A percentile compares a stretch with the other conserved stretches of the same genome.
Conservation (phyloP, 2,797 vertebrate genomes). For the Pampus argenteus region DNA sequence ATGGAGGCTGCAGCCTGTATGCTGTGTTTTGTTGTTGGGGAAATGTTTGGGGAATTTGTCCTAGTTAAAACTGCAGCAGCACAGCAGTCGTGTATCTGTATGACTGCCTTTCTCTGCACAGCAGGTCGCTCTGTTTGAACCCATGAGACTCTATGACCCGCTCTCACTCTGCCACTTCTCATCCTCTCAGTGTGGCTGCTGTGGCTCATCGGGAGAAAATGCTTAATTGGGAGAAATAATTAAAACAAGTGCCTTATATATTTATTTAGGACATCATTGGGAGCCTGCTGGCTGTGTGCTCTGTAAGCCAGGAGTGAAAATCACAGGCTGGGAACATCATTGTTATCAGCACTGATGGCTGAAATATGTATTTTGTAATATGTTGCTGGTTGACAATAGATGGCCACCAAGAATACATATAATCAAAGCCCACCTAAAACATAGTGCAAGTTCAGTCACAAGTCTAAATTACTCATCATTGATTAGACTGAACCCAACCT, state of each 20-base stretch:
- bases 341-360: neutral
- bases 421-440: neutral
- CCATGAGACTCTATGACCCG: constrained; percentile 7
- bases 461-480: too few relatives aligned
- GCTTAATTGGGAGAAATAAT: constrained; percentile 47
- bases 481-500: too few relatives aligned
- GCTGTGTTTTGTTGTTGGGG: constrained; percentile 1
- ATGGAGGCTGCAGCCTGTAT: neutral
- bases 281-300: constrained; percentile 26
- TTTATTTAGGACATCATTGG: constrained; percentile 45
- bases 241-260: constrained; percentile 44
- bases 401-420: neutral
- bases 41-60: constrained; percentile 1
- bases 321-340: neutral
- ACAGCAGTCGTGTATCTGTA: constrained; percentile 2
- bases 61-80: constrained; percentile 16
- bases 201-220: constrained; percentile 18
- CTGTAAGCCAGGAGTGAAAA: constrained; percentile 19
- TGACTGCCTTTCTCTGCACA: constrained; percentile 26
- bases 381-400: neutral
- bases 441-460: too few relatives aligned
- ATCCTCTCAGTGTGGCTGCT: constrained; percentile 30
- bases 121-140: constrained; percentile 44
- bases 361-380: neutral
- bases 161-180: constrained; percentile 19